Evolutionary conservation across 2,888 invertebrate genomes (phyloP).

Genomic region (Rhagium mordax): DNA sequence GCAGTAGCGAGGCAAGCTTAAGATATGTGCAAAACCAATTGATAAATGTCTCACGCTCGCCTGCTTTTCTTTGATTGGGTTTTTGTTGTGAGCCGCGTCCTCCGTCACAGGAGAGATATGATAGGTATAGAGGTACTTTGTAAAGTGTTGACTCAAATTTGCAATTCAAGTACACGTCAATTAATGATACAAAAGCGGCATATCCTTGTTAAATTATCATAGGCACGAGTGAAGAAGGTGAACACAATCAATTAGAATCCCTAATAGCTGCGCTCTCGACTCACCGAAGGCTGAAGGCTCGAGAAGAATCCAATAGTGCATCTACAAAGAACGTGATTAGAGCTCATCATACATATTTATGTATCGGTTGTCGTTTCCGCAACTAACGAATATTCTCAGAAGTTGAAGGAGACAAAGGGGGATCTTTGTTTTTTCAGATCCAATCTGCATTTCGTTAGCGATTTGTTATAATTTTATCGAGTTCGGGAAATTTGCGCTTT

Average conservation of each 20-base stretch:
- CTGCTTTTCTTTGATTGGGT: background rate
- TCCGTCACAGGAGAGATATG: conserved; percentile 18
- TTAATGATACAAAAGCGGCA: conserved; percentile 55
- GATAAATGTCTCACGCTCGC: conserved; percentile 11
- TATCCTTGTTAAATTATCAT: conserved; percentile 57
- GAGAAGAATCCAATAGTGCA: conserved; percentile 54
- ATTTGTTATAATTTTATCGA: conserved; percentile 51
- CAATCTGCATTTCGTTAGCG: conserved; percentile 53
- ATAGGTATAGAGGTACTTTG: conserved; percentile 37
- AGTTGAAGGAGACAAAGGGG: conserved; percentile 49
- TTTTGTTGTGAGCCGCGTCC: conserved; percentile 15
- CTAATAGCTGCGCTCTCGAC: conserved; percentile 51
- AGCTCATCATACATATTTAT: conserved; percentile 56
- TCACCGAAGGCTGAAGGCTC: conserved; percentile 35
- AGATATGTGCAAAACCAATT: background rate
- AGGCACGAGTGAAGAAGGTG: conserved; percentile 57
- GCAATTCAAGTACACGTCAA: conserved; percentile 58
- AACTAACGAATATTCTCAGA: conserved; percentile 52
- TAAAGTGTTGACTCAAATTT: conserved; percentile 54
- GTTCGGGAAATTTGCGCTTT: conserved; percentile 7
- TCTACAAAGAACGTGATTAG: conserved; percentile 55
- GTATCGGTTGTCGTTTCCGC: conserved; percentile 50
- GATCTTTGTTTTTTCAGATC: conserved; percentile 52
- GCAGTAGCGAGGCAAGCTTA: no score
- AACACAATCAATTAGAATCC: conserved; percentile 58